These are phyloP conservation scores for Steinernema khuongi DNA, from an alignment of 1,140 invertebrate species.

Conservation along the genomic window DNA sequence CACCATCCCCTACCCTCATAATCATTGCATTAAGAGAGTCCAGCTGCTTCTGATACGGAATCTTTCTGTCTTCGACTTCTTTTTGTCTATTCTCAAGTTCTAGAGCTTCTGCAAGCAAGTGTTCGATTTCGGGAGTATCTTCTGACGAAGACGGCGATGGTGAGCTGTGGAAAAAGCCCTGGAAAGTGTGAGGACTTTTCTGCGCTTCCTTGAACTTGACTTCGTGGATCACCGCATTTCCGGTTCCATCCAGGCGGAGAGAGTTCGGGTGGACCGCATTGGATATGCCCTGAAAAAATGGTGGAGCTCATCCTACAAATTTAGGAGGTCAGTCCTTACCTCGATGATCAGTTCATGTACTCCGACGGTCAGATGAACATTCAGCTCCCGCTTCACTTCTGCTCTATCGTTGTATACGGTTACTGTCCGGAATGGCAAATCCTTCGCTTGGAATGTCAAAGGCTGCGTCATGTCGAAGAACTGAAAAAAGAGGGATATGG, in stretches of 20 bases:
- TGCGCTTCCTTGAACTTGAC: constrained; percentile 44
- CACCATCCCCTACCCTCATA: constrained; percentile 18
- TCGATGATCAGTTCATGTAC: constrained; percentile 44
- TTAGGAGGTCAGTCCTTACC: constrained; percentile 12
- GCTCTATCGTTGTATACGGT: constrained; percentile 50
- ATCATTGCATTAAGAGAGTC: constrained; percentile 30
- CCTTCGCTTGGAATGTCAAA: constrained; percentile 32
- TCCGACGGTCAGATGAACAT: constrained; percentile 31
- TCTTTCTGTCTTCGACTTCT: constrained; percentile 16
- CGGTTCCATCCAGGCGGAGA: constrained; percentile 58
- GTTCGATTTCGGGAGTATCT: constrained; percentile 28
- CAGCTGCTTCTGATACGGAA: constrained; percentile 27
- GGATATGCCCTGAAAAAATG: constrained; percentile 32
- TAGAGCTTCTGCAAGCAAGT: constrained; percentile 1
- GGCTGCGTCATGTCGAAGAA: constrained; percentile 15
- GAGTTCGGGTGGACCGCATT: constrained; percentile 32
- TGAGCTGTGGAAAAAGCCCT: too few relatives aligned
- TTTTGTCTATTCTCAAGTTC: constrained; percentile 24
- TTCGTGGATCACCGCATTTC: constrained; percentile 57
- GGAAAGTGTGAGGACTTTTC: too few relatives aligned
- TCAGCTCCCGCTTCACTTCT: constrained; percentile 41
- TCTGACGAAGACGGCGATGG: too few relatives aligned
- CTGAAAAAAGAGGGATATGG: not conserved
- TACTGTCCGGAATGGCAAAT: constrained; percentile 42
- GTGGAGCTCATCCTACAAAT: constrained; percentile 7